Evolutionary conservation across 2,797 vertebrate genomes (phyloP).

Genomic region (Helicolenus hilgendorfi): DNA sequence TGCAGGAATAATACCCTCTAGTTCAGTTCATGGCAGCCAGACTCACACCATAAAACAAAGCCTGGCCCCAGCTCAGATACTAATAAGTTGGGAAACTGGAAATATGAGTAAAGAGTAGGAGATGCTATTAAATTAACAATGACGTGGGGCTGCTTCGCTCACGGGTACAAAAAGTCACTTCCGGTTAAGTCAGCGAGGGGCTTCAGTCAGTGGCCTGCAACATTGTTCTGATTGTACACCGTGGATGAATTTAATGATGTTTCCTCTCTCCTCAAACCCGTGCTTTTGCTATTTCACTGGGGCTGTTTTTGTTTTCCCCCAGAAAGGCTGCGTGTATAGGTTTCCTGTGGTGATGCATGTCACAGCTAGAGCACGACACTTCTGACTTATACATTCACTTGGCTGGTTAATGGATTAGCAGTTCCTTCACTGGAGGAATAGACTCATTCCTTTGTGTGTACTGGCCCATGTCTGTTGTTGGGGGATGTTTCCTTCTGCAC

Average conservation of each 20-base stretch:
- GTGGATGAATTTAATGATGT: slow-evolving; percentile 56
- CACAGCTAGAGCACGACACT: slow-evolving; percentile 16
- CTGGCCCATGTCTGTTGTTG: slow-evolving; percentile 33
- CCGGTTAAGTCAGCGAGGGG: slow-evolving; percentile 34
- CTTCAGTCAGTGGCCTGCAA: slow-evolving; percentile 38
- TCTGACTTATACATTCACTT: slow-evolving; percentile 24
- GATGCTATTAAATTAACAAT: slow-evolving; percentile 48
- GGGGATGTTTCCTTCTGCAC: slow-evolving; percentile 14
- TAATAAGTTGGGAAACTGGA: slow-evolving; percentile 60
- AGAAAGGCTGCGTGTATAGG: slow-evolving; percentile 2
- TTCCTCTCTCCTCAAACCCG: slow-evolving; percentile 32
- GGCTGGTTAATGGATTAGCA: slow-evolving; percentile 63
- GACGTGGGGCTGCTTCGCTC: slow-evolving; percentile 38
- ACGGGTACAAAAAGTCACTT: slow-evolving; percentile 58
- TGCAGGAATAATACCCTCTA: slow-evolving; percentile 59
- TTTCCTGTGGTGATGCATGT: slow-evolving; percentile 45
- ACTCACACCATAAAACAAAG: slow-evolving; percentile 64
- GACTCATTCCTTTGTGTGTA: slow-evolving; percentile 20
- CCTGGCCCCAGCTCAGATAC: slow-evolving; percentile 38
- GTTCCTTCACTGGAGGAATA: slow-evolving; percentile 36
- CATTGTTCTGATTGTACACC: slow-evolving; percentile 26
- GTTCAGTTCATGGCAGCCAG: slow-evolving; percentile 53
- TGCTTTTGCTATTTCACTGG: slow-evolving; percentile 12
- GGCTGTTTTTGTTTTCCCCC: neutral
- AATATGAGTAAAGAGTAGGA: slow-evolving; percentile 44